These are phyloP conservation scores for Lethenteron reissneri DNA, from an alignment of 2,113 vertebrate species.

Conservation along the genomic window DNA sequence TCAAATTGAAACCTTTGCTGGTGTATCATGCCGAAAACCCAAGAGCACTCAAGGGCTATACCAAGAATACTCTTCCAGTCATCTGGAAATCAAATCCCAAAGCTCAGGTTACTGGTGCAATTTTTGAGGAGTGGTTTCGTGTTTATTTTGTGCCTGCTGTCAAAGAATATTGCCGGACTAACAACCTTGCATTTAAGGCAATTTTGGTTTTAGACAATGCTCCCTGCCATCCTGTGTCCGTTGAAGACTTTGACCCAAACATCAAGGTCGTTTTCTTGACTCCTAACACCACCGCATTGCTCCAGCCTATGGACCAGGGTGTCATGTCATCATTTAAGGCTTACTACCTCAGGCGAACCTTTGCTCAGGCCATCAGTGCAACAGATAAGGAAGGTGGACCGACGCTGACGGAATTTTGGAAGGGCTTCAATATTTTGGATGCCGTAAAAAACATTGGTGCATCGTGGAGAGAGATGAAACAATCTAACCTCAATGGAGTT, in stretches of 20 bases:
- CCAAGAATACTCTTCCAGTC: not conserved
- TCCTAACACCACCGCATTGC: not conserved
- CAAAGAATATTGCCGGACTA: not conserved
- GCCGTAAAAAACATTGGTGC: not conserved
- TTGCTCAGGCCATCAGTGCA: not conserved
- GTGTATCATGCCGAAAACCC: constrained; percentile 6
- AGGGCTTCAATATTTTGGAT: constrained; percentile 1
- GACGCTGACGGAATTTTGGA: not conserved
- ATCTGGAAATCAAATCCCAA: constrained; percentile 5
- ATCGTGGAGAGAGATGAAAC: not conserved
- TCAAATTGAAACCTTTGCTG: constrained; percentile 4
- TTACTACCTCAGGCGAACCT: not conserved
- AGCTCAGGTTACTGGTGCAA: not conserved
- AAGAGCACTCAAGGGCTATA: not conserved
- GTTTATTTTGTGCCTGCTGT: not conserved
- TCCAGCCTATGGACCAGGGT: constrained; percentile 4
- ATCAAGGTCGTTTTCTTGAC: not conserved
- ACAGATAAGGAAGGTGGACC: not conserved
- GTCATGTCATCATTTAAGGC: not conserved
- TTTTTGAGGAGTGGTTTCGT: constrained; percentile 3
- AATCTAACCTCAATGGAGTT: not conserved
- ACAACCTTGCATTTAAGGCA: not conserved
- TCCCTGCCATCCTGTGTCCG: not conserved
- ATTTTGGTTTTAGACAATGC: constrained; percentile 2
- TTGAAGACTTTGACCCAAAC: not conserved